Evolutionary conservation across 1,140 invertebrate genomes (phyloP).

Genomic region (Trachymyrmex septentrionalis): DNA sequence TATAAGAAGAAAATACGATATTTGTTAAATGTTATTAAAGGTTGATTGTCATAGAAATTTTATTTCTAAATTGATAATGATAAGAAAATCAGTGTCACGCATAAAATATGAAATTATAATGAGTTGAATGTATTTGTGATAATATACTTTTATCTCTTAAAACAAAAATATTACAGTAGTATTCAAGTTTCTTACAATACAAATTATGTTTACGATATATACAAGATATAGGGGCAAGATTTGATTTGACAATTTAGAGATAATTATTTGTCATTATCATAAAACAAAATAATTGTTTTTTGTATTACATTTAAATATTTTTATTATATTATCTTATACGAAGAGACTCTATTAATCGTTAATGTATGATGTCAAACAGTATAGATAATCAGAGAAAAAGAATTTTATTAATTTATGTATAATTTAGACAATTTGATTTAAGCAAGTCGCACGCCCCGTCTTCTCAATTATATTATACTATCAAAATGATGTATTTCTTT

Average conservation of each 20-base stretch:
- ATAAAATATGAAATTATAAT: slow-evolving; percentile 38
- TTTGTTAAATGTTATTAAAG: slow-evolving; percentile 34
- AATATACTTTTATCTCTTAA: neutral
- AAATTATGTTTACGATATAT: neutral
- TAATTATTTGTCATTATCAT: neutral
- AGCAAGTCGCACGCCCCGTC: neutral
- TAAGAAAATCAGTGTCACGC: neutral
- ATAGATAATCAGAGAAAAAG: neutral
- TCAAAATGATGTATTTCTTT: neutral
- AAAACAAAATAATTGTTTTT: slow-evolving; percentile 30
- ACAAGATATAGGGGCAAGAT: slow-evolving; percentile 19
- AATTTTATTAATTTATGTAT: neutral
- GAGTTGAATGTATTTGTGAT: neutral
- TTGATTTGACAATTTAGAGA: slow-evolving; percentile 10
- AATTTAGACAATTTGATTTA: slow-evolving; percentile 2
- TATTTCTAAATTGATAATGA: neutral
- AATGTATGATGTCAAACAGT: slow-evolving; percentile 6
- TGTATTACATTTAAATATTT: neutral
- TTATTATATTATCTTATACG: slow-evolving; percentile 22
- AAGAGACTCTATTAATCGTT: neutral
- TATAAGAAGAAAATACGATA: slow-evolving; percentile 68
- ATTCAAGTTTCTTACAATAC: neutral
- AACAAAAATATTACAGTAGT: slow-evolving; percentile 8
- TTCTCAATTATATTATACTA: neutral
- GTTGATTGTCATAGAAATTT: neutral